These are phyloP conservation scores for Galeopterus variegatus DNA, from an alignment of 2,113 vertebrate genomes.

Conservation along the genomic window DNA sequence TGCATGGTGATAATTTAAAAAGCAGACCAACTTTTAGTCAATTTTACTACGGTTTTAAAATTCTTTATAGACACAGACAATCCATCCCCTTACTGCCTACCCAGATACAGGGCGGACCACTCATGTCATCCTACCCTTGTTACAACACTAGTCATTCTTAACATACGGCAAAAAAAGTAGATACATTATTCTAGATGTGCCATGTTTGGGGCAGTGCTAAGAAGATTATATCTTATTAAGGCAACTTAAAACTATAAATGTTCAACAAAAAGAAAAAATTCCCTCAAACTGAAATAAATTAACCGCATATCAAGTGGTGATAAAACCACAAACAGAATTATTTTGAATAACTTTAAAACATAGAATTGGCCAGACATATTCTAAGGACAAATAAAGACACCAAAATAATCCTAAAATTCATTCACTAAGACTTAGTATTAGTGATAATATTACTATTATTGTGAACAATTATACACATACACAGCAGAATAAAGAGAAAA, in stretches of 20 bases:
- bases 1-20: background rate
- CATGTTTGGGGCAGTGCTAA: background rate
- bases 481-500: background rate
- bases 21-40: background rate
- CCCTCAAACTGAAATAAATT: background rate
- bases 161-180: background rate
- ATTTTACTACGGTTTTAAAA: background rate
- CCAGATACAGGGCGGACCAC: background rate
- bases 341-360: constrained; percentile 21
- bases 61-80: background rate
- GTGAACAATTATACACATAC: background rate
- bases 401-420: background rate
- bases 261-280: background rate
- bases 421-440: background rate
- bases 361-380: background rate
- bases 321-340: background rate
- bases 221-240: background rate
- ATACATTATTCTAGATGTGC: background rate
- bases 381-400: background rate
- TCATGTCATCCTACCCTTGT: background rate
- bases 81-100: background rate
- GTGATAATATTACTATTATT: background rate
- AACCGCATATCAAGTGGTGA: background rate
- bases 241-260: background rate
- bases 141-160: background rate